Evolutionary conservation across 2,113 vertebrate genomes (phyloP), one percentile per base, ranked within the genome.

Genomic region (Tichodroma muraria): DNA sequence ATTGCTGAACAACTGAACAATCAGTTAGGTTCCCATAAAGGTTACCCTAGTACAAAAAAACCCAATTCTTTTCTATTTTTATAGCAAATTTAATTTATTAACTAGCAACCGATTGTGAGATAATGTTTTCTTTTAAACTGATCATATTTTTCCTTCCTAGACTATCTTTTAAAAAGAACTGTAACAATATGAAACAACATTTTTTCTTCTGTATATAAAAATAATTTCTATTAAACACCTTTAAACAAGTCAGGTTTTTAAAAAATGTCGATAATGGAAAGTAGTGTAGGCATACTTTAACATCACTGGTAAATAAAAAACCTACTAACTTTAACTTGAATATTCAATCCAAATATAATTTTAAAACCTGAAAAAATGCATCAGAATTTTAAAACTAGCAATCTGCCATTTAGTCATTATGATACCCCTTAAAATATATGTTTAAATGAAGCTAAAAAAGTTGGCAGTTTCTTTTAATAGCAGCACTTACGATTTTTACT

Each of bases 391-490:
- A 68, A 77, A 95, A 64, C 31, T 33, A 88, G 57, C 69, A 84
- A 71, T 66, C 59, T 94, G 68, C 47, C 52, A 85, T 56, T 94
- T 59, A 93, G 63, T 83, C 44, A 75, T 79, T 76, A 85, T n/a
- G 38, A 68, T 71, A 42, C 23, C 24, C 42, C 68, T 70, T 84
- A 82, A 94, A 94, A 92, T 22, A 21, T 76, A 80, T 31, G 52
- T 65, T 88, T 80, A 79, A 70, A 31, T 45, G 60, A 75, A 81
- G 54, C 61, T 79, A 57, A 22, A 33, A 10, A 64, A 91, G 72
- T 94, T 94, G 76, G 86, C 54, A 85, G 38, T 79, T 95, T 65
- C 59, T 83, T 61, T 85, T 89, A 94, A 94, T 40, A 83, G 78
- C 38, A 96, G 68, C 70, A 91, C 45, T 89, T 90, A 40, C 30